Evolutionary conservation across 2,888 invertebrate genomes (phyloP).

Genomic region (Drosophila paranaensis): DNA sequence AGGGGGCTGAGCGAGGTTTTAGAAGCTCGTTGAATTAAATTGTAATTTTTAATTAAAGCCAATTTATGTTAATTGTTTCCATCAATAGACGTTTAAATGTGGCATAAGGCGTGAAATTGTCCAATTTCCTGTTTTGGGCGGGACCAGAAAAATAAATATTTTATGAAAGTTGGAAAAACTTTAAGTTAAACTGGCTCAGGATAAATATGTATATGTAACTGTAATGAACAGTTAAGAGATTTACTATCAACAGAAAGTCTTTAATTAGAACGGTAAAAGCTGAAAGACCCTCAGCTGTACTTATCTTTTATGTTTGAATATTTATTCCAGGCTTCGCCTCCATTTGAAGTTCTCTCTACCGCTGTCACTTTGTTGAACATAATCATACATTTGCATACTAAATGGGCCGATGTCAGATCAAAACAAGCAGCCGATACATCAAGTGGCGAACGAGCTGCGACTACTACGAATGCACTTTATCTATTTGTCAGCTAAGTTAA

Average conservation of each 20-base stretch:
- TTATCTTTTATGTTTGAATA: conserved; percentile 9
- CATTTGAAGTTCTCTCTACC: neutral
- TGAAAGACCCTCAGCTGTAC: conserved; percentile 3
- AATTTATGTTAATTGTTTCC: conserved; percentile 61
- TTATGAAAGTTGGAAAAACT: neutral
- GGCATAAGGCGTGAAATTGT: conserved; percentile 68
- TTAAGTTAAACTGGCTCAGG: neutral
- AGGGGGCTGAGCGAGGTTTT: conserved; percentile 13
- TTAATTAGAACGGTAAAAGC: conserved; percentile 9
- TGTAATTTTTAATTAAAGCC: conserved; percentile 73
- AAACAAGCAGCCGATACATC: conserved; percentile 59
- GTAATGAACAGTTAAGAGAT: neutral
- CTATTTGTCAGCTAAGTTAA: conserved; percentile 73
- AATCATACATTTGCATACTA: conserved; percentile 60
- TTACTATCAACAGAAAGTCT: neutral
- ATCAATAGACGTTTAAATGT: conserved; percentile 54
- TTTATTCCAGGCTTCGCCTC: neutral
- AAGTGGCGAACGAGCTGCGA: conserved; percentile 30
- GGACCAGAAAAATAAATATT: conserved; percentile 14
- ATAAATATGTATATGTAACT: neutral
- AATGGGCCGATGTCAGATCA: conserved; percentile 58
- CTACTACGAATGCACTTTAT: conserved; percentile 64
- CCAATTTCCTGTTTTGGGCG: conserved; percentile 61
- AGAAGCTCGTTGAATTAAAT: conserved; percentile 57
- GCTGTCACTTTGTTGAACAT: conserved; percentile 41